Evolutionary conservation across 2,888 invertebrate genomes (phyloP).

Genomic region (Lapara coniferarum): DNA sequence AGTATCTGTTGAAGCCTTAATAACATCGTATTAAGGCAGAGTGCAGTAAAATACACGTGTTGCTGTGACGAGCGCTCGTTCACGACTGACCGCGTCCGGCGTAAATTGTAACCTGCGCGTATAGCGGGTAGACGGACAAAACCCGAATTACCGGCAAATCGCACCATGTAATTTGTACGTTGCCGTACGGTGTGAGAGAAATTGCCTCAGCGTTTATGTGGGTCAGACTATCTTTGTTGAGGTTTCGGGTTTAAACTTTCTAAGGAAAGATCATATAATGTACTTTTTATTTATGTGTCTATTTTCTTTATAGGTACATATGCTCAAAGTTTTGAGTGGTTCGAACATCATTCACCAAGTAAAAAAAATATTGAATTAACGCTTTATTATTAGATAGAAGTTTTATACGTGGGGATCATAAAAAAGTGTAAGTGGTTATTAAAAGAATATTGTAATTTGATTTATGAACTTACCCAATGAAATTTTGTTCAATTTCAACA

Average conservation of each 20-base stretch:
- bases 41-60: conserved; percentile 71
- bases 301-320: too few species aligned
- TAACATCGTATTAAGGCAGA: conserved; percentile 67
- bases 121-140: conserved; percentile 63
- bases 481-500: too few species aligned
- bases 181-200: conserved; percentile 52
- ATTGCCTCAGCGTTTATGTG: conserved; percentile 50
- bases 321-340: too few species aligned
- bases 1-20: conserved; percentile 45
- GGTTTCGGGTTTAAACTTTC: conserved; percentile 1
- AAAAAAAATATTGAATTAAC: too few species aligned
- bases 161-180: conserved; percentile 68
- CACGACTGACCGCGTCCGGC: conserved; percentile 66
- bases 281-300: too few species aligned
- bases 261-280: not conserved
- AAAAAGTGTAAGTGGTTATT: too few species aligned
- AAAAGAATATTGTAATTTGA: too few species aligned
- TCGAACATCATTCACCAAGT: too few species aligned
- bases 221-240: conserved; percentile 25
- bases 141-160: conserved; percentile 67
- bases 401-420: too few species aligned
- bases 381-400: too few species aligned
- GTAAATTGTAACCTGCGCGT: conserved; percentile 67
- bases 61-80: conserved; percentile 49
- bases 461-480: too few species aligned